Conservation (phyloP, 1,140 invertebrate species). For the Chironomus striatipennis region DNA sequence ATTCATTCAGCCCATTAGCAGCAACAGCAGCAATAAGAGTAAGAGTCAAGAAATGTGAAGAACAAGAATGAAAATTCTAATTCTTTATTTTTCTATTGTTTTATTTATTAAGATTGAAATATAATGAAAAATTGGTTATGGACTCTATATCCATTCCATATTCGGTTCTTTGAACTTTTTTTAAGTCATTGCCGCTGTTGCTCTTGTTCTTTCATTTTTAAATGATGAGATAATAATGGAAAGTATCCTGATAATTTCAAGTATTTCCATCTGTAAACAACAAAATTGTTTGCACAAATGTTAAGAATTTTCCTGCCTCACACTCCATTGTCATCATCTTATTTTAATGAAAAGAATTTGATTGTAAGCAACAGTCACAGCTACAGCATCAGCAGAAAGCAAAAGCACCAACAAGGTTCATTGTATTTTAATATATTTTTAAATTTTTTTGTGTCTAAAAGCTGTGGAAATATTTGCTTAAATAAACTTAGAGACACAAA, state of each 20-base stretch:
- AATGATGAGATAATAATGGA: neutral
- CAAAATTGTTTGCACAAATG: neutral
- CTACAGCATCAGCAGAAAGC: neutral
- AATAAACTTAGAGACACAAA: neutral
- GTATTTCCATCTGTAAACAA: neutral
- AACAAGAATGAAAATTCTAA: neutral
- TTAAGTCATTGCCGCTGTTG: neutral
- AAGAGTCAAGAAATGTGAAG: neutral
- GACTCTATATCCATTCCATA: neutral
- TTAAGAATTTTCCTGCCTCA: neutral
- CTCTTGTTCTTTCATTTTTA: neutral
- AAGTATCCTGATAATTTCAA: neutral
- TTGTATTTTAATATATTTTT: neutral
- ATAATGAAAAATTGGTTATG: slow-evolving; percentile 14
- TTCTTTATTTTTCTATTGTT: slow-evolving; percentile 19
- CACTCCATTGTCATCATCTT: neutral
- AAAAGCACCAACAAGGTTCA: neutral
- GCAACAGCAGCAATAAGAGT: too few species aligned
- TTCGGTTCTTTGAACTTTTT: slow-evolving; percentile 18
- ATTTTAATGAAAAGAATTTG: neutral
- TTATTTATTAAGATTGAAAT: neutral
- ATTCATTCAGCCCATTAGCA: slow-evolving; percentile 2
- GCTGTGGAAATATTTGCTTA: slow-evolving; percentile 21
- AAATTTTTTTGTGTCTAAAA: neutral
- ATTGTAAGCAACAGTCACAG: neutral